phyloP scores from a whole-genome alignment of 2,888 invertebrate species.

The Epistrophella euchroma region DNA sequence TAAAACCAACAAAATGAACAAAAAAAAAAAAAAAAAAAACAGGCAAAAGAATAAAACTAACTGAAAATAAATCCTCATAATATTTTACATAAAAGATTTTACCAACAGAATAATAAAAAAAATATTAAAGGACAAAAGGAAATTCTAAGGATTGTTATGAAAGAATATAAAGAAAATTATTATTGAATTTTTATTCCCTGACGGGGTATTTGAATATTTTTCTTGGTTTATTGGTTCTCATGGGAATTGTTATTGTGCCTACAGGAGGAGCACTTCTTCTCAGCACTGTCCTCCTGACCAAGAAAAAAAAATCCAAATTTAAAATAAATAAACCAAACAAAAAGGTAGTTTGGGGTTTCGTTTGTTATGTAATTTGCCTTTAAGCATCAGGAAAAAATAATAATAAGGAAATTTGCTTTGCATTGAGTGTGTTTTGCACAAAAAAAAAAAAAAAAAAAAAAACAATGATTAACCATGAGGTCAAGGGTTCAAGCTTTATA shows the following conservation, averaged over 20 bases:
- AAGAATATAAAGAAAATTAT: background rate
- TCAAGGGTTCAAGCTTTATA: constrained; percentile 3
- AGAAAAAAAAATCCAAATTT: constrained; percentile 16
- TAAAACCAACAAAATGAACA: too few species aligned
- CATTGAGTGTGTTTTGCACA: constrained; percentile 2
- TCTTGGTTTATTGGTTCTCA: background rate
- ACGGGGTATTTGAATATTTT: background rate
- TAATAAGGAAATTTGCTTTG: constrained; percentile 17
- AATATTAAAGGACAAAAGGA: background rate
- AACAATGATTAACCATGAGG: constrained; percentile 3
- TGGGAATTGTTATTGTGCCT: background rate
- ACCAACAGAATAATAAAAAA: background rate
- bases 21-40: too few species aligned
- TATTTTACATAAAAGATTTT: too few species aligned
- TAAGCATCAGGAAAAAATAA: background rate
- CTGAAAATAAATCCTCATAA: too few species aligned
- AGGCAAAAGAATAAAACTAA: too few species aligned
- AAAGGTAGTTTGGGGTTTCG: background rate
- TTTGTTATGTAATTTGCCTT: constrained; percentile 3
- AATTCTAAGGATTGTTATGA: background rate
- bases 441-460: background rate
- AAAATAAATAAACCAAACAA: constrained; percentile 13
- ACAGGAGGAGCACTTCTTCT: background rate
- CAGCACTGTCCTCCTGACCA: background rate
- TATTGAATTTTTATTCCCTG: background rate